Evolutionary conservation across 2,888 invertebrate genomes (phyloP).

Genomic region (Leptura quadrifasciata): DNA sequence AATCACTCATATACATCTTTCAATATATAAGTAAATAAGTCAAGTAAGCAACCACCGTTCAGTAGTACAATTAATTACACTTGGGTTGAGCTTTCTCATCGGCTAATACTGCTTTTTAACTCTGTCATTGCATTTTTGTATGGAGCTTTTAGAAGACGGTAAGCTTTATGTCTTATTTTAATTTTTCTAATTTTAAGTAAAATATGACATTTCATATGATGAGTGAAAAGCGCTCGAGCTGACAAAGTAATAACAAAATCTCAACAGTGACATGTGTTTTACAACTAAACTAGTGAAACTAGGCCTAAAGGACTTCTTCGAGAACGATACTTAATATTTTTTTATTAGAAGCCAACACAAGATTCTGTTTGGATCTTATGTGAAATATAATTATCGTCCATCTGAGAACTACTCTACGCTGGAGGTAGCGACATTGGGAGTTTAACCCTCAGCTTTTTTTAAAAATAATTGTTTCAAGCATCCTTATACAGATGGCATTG

Average conservation of each 20-base stretch:
- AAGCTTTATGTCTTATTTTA: conserved; percentile 21
- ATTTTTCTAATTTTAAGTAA: neutral
- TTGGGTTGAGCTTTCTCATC: conserved; percentile 31
- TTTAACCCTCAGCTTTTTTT: no score
- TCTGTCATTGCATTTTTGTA: conserved; percentile 25
- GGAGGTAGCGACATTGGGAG: no score
- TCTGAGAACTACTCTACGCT: no score
- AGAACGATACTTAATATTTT: no score
- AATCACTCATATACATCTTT: neutral
- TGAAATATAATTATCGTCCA: no score
- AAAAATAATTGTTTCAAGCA: no score
- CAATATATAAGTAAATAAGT: neutral
- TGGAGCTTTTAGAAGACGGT: conserved; percentile 31
- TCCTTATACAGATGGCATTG: no score
- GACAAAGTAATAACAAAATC: neutral
- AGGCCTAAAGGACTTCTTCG: no score
- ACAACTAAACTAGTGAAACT: no score
- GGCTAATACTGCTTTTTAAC: conserved; percentile 35
- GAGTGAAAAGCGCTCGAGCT: neutral
- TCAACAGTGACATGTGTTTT: neutral
- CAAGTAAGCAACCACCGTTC: conserved; percentile 15
- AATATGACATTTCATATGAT: neutral
- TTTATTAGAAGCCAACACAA: no score
- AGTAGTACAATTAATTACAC: conserved; percentile 28
- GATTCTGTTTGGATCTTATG: no score